Evolutionary conservation across 1,140 invertebrate genomes (phyloP).

Genomic region (Zaprionus inermis): DNA sequence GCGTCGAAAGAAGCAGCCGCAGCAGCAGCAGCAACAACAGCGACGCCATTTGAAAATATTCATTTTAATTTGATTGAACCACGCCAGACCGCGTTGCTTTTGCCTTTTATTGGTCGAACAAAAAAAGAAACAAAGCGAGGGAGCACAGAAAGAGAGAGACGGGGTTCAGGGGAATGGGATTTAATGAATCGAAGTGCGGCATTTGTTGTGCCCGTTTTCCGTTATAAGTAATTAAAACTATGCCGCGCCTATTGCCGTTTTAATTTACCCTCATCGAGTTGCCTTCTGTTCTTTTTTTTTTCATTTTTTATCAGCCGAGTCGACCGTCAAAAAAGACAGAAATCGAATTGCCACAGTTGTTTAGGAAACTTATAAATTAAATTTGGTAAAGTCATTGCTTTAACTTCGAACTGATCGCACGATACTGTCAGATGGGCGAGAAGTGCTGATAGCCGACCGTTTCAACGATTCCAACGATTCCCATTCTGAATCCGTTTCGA

Average conservation of each 20-base stretch:
- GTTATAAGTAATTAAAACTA: conserved; percentile 72
- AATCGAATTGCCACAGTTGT: conserved; percentile 29
- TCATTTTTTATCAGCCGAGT: conserved; percentile 41
- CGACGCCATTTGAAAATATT: conserved; percentile 47
- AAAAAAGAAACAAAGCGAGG: too few relatives aligned
- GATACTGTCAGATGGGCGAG: conserved; percentile 71
- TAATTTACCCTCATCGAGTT: conserved; percentile 27
- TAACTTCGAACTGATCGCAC: conserved; percentile 57
- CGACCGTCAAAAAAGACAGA: conserved; percentile 53
- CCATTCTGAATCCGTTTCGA: conserved; percentile 3
- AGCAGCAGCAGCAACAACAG: conserved; percentile 26
- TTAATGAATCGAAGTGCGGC: conserved; percentile 36
- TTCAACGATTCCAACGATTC: background rate
- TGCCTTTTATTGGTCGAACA: conserved; percentile 27
- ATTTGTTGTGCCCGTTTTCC: conserved; percentile 32
- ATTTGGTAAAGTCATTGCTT: conserved; percentile 64
- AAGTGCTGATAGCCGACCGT: conserved; percentile 62
- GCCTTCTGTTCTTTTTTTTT: conserved; percentile 9
- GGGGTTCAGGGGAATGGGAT: background rate
- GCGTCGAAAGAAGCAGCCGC: conserved; percentile 36
- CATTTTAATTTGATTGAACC: conserved; percentile 76
- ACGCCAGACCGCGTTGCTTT: conserved; percentile 58
- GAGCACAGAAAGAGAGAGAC: background rate
- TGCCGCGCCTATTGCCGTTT: conserved; percentile 70
- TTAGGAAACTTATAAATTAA: conserved; percentile 70